These are phyloP conservation scores for Torymus aiolomorphi DNA, from an alignment of 2,888 invertebrate genomes.

Conservation along the genomic window DNA sequence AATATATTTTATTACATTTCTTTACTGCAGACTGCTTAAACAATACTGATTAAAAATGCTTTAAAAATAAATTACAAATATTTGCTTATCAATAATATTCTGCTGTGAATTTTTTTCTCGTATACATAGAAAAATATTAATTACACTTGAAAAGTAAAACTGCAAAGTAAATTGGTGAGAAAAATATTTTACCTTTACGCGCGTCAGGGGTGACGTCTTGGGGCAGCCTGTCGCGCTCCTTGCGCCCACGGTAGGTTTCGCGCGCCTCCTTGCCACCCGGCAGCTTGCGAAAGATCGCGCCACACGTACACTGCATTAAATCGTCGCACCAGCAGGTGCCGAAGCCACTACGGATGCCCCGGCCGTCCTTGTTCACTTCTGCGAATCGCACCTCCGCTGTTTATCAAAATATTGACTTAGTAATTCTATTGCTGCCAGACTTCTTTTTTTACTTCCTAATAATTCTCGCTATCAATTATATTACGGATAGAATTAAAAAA, in stretches of 20 bases:
- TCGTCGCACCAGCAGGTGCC: slow-evolving; percentile 77
- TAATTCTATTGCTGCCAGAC: no score
- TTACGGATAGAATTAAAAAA: no score
- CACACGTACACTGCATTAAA: slow-evolving; percentile 75
- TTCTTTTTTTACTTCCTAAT: not conserved
- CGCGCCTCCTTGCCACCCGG: slow-evolving; percentile 56
- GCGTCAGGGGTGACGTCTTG: slow-evolving; percentile 61
- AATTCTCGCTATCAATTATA: not conserved
- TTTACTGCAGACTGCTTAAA: no score
- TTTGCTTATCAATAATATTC: no score
- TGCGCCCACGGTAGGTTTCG: slow-evolving; percentile 48
- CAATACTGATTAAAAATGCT: no score
- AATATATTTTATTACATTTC: no score
- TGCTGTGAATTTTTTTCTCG: no score
- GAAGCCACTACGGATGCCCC: slow-evolving; percentile 76
- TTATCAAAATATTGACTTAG: slow-evolving; percentile 30
- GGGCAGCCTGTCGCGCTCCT: slow-evolving; percentile 62
- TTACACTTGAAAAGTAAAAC: no score
- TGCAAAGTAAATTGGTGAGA: no score
- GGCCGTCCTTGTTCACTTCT: slow-evolving; percentile 73
- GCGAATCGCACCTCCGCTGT: slow-evolving; percentile 73
- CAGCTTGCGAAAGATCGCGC: slow-evolving; percentile 61
- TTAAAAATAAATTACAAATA: no score
- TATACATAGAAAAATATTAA: no score
- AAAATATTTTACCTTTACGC: slow-evolving; percentile 66